A percentile compares a stretch with the other conserved stretches of the same genome.
Evolutionary conservation across 2,888 invertebrate genomes (phyloP).

Genomic region (Ophion slaviceki): DNA sequence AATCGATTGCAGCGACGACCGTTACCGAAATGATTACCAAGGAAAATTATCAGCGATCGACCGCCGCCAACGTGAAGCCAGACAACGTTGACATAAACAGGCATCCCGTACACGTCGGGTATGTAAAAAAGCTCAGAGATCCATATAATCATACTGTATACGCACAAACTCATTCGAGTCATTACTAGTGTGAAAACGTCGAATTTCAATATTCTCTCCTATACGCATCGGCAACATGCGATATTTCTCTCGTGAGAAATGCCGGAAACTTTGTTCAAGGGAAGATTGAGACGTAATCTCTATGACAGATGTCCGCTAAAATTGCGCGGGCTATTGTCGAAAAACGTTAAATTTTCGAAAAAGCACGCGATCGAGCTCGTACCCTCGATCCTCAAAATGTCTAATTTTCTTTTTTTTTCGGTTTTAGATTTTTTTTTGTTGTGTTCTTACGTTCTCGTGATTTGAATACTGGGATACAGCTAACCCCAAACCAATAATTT

Average conservation of each 20-base stretch:
- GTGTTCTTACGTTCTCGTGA: constrained; percentile 6
- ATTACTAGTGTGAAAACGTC: constrained; percentile 32
- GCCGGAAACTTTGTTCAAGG: background rate
- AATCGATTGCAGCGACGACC: constrained; percentile 76
- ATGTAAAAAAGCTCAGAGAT: constrained; percentile 77
- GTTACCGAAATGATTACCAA: constrained; percentile 83
- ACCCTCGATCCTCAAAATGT: constrained; percentile 1
- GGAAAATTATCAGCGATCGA: constrained; percentile 83
- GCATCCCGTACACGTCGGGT: constrained; percentile 88
- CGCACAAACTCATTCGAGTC: constrained; percentile 62
- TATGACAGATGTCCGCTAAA: background rate
- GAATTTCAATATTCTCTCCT: constrained; percentile 55
- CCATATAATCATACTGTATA: constrained; percentile 27
- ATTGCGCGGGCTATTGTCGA: background rate
- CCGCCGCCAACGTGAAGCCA: constrained; percentile 85
- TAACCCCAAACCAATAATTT: constrained; percentile 81
- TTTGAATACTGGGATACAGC: constrained; percentile 72
- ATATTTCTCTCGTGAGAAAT: constrained; percentile 13
- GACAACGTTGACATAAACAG: constrained; percentile 87
- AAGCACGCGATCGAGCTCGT: constrained; percentile 48
- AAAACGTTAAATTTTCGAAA: constrained; percentile 25
- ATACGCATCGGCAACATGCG: constrained; percentile 54
- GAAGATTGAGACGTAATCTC: background rate
- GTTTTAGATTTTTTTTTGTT: constrained; percentile 24
- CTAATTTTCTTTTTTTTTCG: constrained; percentile 4